Base-by-base conservation (phyloP, 2,113 vertebrate species). In the Verasper variegatus region DNA sequence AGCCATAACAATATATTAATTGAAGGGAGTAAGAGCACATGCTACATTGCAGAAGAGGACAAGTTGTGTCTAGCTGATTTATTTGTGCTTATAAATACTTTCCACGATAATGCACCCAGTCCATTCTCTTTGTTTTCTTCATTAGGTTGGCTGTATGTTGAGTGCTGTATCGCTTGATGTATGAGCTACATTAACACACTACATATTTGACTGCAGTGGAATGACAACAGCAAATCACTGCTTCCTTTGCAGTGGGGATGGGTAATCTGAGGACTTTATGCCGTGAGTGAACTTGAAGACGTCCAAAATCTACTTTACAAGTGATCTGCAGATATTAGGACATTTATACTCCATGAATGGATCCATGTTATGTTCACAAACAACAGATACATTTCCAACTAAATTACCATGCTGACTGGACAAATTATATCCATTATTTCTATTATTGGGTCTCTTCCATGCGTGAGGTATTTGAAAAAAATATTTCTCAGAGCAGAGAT, bases 101-200 rank as follows among this genome's bases (percentile, higher is more conserved):
- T 67, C 61, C 55, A 35, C 8, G 51, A 47, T 83, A 77, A 85
- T 74, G 79, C 61, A 75, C 21, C 40, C 6, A 54, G 47, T 57
- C 68, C 56, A 76, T 64, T 71, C 47, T 31, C 70, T 76, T 84
- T 76, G 60, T 74, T 84, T 76, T 73, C 27, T 68, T 82, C 75
- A 78, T 75, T 64, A 71, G 63, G 73, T 76, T 54, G 63, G 26
- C 47, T 59, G 45, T 84, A 74, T 60, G 64, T 65, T 85, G 61
- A 82, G 71, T 78, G 85, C 75, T 77, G 15, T 9, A 71, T 76
- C 31, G 23, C 49, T 66, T 88, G 64, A 85, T 82, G 71, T 80
- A 87, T 76, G 51, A 67, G 57, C 69, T 61, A 55, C 66, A 88
- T 83, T 81, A 84, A 83, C 67, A 76, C 62, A 61, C 37, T 54